Percentiles rank a stretch among this genome's conserved stretches.
Evolutionary conservation across 2,113 vertebrate species (phyloP).

Genomic region (Engraulis encrasicolus): DNA sequence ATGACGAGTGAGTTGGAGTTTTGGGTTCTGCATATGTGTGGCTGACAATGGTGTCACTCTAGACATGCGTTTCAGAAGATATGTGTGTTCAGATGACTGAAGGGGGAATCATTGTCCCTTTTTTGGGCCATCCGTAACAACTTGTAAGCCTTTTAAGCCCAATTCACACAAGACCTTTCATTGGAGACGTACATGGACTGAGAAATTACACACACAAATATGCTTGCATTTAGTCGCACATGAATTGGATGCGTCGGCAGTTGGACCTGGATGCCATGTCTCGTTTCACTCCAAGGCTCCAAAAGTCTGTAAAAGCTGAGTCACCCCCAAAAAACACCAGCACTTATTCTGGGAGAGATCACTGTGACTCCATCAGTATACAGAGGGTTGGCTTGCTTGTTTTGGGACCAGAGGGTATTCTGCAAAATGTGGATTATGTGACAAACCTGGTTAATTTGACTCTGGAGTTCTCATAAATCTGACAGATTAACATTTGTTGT

Average conservation of each 20-base stretch:
- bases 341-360: constrained; percentile 1
- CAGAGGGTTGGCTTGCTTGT: background rate
- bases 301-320: background rate
- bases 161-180: background rate
- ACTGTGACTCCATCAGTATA: background rate
- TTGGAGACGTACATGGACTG: background rate
- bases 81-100: background rate
- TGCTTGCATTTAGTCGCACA: background rate
- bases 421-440: too few relatives aligned
- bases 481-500: too few relatives aligned
- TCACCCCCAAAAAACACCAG: background rate
- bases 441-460: too few relatives aligned
- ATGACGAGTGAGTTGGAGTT: background rate
- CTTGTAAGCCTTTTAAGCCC: background rate
- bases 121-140: background rate
- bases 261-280: background rate
- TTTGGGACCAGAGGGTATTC: constrained; percentile 9
- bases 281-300: background rate
- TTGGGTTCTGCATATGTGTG: background rate
- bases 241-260: background rate
- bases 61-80: background rate
- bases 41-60: background rate
- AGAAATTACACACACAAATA: background rate
- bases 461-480: too few relatives aligned
- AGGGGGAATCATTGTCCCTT: background rate